Evolutionary conservation across 2,797 vertebrate genomes (phyloP), one percentile per base, ranked within the genome.

Genomic region (Gymnothorax reevesii): DNA sequence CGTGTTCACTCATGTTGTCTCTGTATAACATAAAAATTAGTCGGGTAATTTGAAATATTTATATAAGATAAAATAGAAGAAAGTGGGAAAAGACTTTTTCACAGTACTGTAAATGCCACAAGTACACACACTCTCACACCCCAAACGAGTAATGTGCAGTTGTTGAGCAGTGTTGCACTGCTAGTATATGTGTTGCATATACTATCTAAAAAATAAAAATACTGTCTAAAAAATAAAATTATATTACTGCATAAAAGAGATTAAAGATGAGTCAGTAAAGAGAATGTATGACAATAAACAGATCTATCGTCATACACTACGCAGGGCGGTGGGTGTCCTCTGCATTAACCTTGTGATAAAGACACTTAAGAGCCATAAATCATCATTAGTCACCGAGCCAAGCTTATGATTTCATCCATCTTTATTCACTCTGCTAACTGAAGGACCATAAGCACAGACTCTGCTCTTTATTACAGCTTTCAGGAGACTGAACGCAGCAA

Each of bases 331-430:
- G 75, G 5, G 7, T 42, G 42, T 15, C 10, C 27, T 73, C 10
- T 73, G 69, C 17, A 73, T 73, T 79, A 79, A 33, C 42, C 75
- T 79, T 79, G 75, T 79, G 42, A 49, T 79, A 79, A 79, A 54
- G 82, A 20, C 27, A 60, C 77, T 57, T 66, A 66, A n/a, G 62
- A 66, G 62, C 62, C 62, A 66, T 66, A 66, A 22, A 66, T 66
- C 62, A 66, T 8, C 62, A 66, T 66, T 66, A 66, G 62, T 66
- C 62, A 22, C 62, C 7, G 20, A 22, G 62, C 4, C n/a, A 7
- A 20, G 62, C 62, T 66, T 66, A 66, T 22, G n/a, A 22, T 66
- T 66, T 66, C 62, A 66, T 66, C 62, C 62, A 66, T 66, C 22
- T 66, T 66, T 66, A 66, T 66, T 66, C n/a, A 22, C 20, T 22